Percentiles rank a stretch among this genome's conserved stretches.
Conservation (phyloP, 1,140 invertebrate genomes). For the Diorhabda elongata region DNA sequence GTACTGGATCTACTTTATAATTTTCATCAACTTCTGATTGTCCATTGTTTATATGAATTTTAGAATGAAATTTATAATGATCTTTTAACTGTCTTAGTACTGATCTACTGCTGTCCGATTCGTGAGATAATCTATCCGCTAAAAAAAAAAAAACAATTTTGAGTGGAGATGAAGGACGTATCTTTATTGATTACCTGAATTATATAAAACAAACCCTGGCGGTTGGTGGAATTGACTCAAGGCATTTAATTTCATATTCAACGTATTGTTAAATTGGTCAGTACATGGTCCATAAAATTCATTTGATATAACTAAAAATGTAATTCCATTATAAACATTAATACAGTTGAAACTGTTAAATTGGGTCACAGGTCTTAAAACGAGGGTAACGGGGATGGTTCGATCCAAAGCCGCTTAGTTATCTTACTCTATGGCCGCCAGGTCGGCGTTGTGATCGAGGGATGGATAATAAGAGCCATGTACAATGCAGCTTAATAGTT, state of each 20-base stretch:
- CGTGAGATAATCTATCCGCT: conserved; percentile 46
- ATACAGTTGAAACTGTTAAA: too few species aligned
- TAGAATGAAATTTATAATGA: conserved; percentile 41
- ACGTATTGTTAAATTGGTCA: conserved; percentile 51
- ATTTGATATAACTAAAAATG: too few species aligned
- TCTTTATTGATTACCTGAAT: conserved; percentile 53
- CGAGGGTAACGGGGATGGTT: too few species aligned
- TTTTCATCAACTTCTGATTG: conserved; percentile 31
- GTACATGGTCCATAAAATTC: conserved; percentile 13
- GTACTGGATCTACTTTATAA: conserved; percentile 28
- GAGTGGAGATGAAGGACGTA: neutral
- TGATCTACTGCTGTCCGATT: conserved; percentile 50
- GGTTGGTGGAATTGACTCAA: conserved; percentile 64
- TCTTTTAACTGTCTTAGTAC: conserved; percentile 46
- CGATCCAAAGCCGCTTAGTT: too few species aligned
- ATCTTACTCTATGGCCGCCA: too few species aligned
- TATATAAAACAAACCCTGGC: conserved; percentile 66
- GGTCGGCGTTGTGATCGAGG: too few species aligned
- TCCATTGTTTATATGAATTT: conserved; percentile 27
- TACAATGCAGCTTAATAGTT: too few species aligned
- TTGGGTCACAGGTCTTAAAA: too few species aligned
- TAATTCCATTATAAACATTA: too few species aligned
- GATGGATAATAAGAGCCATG: too few species aligned
- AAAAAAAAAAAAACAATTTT: conserved; percentile 26
- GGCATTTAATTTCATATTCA: conserved; percentile 63